A percentile compares a stretch with the other conserved stretches of the same genome.
phyloP scores from a whole-genome alignment of 2,113 vertebrate species.

The Benitochromis conjunctus region DNA sequence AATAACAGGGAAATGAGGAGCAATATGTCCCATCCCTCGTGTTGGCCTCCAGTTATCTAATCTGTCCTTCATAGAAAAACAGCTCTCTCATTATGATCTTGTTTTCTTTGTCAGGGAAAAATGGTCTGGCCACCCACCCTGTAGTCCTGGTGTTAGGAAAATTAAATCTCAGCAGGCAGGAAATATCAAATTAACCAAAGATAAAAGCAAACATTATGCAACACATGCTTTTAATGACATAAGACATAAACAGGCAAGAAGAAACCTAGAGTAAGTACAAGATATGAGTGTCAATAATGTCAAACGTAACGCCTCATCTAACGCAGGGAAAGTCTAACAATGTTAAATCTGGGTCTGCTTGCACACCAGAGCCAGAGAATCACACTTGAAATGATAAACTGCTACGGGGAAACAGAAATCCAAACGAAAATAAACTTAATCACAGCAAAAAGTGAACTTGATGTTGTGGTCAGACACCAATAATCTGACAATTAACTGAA shows the following conservation, averaged over 20 bases:
- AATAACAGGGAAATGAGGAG: not conserved
- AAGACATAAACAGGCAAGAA: not conserved
- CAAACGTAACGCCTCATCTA: not conserved
- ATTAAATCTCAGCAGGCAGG: conserved; percentile 24
- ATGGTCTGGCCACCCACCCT: not conserved
- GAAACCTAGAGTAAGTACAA: not conserved
- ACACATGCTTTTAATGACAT: not conserved
- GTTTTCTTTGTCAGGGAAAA: conserved; percentile 16
- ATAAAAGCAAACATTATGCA: conserved; percentile 22
- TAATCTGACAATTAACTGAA: not conserved
- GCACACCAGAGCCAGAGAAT: not conserved
- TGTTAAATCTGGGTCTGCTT: not conserved
- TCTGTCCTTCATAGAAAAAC: not conserved
- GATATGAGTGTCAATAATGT: not conserved
- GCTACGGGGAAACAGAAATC: not conserved
- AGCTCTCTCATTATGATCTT: not conserved
- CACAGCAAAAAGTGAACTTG: not conserved
- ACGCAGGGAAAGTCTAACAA: not conserved
- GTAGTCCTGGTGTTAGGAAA: not conserved
- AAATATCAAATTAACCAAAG: conserved; percentile 7
- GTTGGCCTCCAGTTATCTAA: conserved; percentile 15
- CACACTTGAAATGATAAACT: not conserved
- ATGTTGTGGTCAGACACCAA: not conserved
- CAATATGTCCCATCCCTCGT: not conserved
- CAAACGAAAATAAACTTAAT: not conserved